Conservation (phyloP, 2,888 invertebrate species). For the Ennomos quercinarius region DNA sequence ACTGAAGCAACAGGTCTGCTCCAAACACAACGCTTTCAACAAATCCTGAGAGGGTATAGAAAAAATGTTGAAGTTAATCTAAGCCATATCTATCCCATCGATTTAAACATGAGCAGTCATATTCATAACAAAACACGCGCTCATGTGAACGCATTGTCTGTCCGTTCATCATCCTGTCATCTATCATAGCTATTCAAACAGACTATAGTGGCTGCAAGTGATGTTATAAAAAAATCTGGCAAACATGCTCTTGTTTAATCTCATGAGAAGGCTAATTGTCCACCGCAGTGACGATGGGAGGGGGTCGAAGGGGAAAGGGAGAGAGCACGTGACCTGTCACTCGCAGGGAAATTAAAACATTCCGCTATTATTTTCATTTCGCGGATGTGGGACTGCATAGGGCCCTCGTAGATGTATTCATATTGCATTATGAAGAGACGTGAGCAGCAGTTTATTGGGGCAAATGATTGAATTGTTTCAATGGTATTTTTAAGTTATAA, state of each 20-base stretch:
- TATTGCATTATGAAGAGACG: constrained; percentile 31
- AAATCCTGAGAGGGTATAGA: too few species aligned
- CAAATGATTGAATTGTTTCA: background rate
- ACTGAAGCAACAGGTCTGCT: too few species aligned
- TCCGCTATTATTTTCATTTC: constrained; percentile 80
- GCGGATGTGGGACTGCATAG: constrained; percentile 38
- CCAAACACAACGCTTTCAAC: too few species aligned
- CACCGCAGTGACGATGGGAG: constrained; percentile 74
- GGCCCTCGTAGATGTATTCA: constrained; percentile 26
- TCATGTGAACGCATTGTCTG: constrained; percentile 52
- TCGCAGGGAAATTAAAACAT: constrained; percentile 85
- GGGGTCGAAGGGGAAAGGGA: constrained; percentile 42
- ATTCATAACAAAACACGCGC: constrained; percentile 32
- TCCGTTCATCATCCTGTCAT: constrained; percentile 59
- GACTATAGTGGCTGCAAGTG: constrained; percentile 26
- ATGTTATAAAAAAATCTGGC: constrained; percentile 56
- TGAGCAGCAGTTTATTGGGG: constrained; percentile 1
- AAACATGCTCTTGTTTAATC: constrained; percentile 77
- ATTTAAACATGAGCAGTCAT: constrained; percentile 7
- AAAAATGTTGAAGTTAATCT: background rate
- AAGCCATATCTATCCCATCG: background rate
- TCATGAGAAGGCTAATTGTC: constrained; percentile 83
- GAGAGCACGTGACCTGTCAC: constrained; percentile 84
- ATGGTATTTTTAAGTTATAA: too few species aligned
- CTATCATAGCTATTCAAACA: constrained; percentile 52